Evolutionary conservation across 2,888 invertebrate genomes (phyloP).

Genomic region (Coelopa pilipes): DNA sequence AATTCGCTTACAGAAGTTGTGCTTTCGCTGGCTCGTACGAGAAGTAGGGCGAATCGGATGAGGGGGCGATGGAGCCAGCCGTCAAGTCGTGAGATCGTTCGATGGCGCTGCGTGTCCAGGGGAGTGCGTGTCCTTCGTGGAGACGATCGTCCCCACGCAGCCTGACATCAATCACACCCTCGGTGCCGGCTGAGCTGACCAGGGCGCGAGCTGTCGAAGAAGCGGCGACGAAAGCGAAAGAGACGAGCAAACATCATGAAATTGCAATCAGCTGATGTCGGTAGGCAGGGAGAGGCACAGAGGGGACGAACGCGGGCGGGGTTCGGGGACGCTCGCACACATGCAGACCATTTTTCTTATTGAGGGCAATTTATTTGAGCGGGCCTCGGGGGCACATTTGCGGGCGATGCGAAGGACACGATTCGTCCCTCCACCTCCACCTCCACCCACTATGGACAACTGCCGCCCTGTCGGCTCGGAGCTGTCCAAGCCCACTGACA

Average conservation of each 20-base stretch:
- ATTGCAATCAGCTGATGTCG: too few relatives aligned
- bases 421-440: background rate
- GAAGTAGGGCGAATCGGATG: background rate
- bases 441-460: background rate
- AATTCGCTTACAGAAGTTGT: slow-evolving; percentile 22
- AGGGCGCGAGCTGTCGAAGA: too few relatives aligned
- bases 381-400: slow-evolving; percentile 17
- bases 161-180: too few relatives aligned
- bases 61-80: slow-evolving; percentile 5
- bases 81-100: too few relatives aligned
- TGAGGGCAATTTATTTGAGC: background rate
- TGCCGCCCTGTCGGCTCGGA: background rate
- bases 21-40: too few relatives aligned
- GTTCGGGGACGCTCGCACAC: background rate
- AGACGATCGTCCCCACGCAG: too few relatives aligned
- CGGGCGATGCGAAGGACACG: background rate
- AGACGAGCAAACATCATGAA: background rate
- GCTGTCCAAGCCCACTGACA: background rate
- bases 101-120: too few relatives aligned
- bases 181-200: too few relatives aligned
- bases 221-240: too few relatives aligned
- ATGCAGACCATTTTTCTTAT: slow-evolving; percentile 1
- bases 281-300: too few relatives aligned
- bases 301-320: too few relatives aligned
- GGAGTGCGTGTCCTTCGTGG: too few relatives aligned